A percentile compares a stretch with the other conserved stretches of the same genome.
These are phyloP conservation scores for Crotalus horridus DNA, from an alignment of 2,113 vertebrate genomes.

Conservation along the genomic window DNA sequence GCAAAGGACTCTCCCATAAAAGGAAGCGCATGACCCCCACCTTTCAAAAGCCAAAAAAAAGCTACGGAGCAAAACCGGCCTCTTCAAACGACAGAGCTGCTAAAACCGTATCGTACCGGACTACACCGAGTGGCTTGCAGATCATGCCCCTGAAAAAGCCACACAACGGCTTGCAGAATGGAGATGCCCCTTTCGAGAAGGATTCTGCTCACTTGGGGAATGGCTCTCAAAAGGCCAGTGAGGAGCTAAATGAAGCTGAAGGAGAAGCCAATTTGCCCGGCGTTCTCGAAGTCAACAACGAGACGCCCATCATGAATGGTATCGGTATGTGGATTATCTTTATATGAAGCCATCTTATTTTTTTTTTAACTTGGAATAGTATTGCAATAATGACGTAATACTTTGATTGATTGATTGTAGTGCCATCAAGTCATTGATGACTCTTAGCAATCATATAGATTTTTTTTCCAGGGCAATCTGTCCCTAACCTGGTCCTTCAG, in stretches of 20 bases:
- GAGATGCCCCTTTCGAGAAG: constrained; percentile 72
- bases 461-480: not conserved
- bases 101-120: constrained; percentile 86
- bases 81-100: constrained; percentile 76
- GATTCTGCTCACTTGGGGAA: constrained; percentile 80
- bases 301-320: constrained; percentile 75
- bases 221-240: constrained; percentile 74
- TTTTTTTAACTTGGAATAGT: not conserved
- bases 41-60: constrained; percentile 78
- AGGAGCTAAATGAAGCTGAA: constrained; percentile 69
- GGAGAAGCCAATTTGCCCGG: constrained; percentile 72
- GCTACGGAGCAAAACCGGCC: constrained; percentile 71
- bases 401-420: not conserved
- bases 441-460: not conserved
- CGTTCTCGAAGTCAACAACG: constrained; percentile 67
- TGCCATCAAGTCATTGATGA: not conserved
- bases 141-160: constrained; percentile 83
- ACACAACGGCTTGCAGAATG: constrained; percentile 84
- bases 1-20: constrained; percentile 78
- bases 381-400: not conserved
- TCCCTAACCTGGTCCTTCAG: not conserved
- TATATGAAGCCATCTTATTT: not conserved
- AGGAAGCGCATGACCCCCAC: constrained; percentile 80
- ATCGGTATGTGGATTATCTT: constrained; percentile 77
- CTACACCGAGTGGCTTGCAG: constrained; percentile 81